phyloP scores from a whole-genome alignment of 2,888 invertebrate genomes.

The Lasius platythorax region DNA sequence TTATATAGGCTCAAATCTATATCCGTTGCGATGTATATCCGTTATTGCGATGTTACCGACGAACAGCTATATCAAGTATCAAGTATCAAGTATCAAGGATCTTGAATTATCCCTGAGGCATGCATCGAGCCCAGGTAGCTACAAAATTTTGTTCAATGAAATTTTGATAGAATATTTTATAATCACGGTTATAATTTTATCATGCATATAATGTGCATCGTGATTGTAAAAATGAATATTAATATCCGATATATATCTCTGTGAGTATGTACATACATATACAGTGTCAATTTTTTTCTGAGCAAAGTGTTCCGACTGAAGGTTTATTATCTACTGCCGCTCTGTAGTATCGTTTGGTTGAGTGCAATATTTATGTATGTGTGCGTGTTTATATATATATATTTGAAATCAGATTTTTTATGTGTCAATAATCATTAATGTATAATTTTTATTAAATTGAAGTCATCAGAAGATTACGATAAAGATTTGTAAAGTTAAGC shows the following conservation, averaged over 20 bases:
- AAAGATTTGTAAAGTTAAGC: background rate
- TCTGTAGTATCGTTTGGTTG: background rate
- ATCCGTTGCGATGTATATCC: background rate
- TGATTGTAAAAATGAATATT: background rate
- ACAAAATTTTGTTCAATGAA: background rate
- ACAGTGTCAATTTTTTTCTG: background rate
- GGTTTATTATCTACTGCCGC: background rate
- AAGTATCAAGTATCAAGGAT: background rate
- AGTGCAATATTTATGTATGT: background rate
- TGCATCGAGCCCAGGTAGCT: background rate
- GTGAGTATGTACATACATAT: background rate
- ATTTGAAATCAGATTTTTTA: background rate
- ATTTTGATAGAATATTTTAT: background rate
- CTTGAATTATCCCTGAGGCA: background rate
- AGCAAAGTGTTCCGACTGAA: background rate
- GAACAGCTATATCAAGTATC: background rate
- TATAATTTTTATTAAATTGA: background rate
- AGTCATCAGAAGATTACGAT: background rate
- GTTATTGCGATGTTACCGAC: background rate
- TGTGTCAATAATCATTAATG: background rate
- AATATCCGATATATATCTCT: background rate
- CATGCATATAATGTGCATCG: background rate
- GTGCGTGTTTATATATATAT: background rate
- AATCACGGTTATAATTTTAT: background rate
- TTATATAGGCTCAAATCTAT: background rate